Conservation (phyloP, 1,140 invertebrate species). For the Lucilia cuprina region DNA sequence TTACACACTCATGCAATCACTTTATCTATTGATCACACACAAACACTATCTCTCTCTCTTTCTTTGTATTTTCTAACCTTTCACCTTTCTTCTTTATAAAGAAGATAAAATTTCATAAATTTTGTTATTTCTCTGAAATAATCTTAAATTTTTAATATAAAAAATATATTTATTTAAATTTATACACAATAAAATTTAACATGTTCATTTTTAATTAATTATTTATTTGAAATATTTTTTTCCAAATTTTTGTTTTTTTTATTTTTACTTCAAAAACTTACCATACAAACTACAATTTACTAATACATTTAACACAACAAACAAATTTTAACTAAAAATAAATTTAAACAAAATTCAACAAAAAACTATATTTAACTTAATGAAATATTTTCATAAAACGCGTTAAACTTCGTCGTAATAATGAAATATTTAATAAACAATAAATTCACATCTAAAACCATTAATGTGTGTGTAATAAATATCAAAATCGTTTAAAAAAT, state of each 20-base stretch:
- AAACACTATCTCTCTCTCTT: too few relatives aligned
- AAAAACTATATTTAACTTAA: neutral
- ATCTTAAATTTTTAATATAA: too few relatives aligned
- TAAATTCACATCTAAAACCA: constrained; percentile 43
- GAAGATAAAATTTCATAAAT: too few relatives aligned
- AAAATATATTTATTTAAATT: too few relatives aligned
- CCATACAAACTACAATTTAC: neutral
- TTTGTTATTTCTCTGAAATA: too few relatives aligned
- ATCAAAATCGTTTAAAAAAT: constrained; percentile 42
- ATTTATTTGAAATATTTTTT: constrained; percentile 4
- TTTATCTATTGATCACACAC: too few relatives aligned
- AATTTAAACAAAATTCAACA: neutral
- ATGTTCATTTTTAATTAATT: neutral
- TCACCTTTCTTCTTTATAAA: too few relatives aligned
- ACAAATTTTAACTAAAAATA: neutral
- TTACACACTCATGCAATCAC: too few relatives aligned
- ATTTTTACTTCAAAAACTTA: neutral
- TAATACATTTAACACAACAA: constrained; percentile 39
- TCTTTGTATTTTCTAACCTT: too few relatives aligned
- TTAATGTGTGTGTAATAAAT: constrained; percentile 45
- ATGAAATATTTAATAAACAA: constrained; percentile 23
- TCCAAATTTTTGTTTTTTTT: constrained; percentile 33
- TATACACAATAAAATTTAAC: neutral
- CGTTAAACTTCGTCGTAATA: constrained; percentile 7
- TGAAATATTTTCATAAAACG: constrained; percentile 6